Evolutionary conservation across 2,113 vertebrate genomes (phyloP).

Genomic region (Empidonax alnorum): DNA sequence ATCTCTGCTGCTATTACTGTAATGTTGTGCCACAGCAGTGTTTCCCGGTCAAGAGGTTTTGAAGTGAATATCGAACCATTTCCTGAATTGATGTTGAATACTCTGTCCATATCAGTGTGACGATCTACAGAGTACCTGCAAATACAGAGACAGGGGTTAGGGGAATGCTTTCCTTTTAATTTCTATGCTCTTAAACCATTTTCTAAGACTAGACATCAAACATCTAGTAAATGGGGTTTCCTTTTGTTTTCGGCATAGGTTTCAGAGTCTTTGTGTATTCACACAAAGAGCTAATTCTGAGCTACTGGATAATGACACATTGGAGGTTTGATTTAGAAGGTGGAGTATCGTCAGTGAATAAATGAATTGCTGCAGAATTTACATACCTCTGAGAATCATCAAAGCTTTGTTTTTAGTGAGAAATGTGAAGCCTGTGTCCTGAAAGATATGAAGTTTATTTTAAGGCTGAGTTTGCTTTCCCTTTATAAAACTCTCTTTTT

Average conservation of each 20-base stretch:
- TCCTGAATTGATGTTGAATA: slow-evolving; percentile 92
- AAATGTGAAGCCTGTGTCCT: slow-evolving; percentile 53
- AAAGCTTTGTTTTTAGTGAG: slow-evolving; percentile 56
- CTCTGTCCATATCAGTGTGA: slow-evolving; percentile 94
- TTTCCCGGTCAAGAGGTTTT: slow-evolving; percentile 91
- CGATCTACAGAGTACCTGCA: slow-evolving; percentile 95
- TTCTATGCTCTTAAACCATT: slow-evolving; percentile 8
- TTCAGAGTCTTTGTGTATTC: slow-evolving; percentile 32
- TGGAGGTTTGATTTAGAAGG: slow-evolving; percentile 58
- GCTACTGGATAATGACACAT: slow-evolving; percentile 13
- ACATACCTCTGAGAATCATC: slow-evolving; percentile 54
- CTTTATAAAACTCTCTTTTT: background rate
- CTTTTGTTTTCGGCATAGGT: background rate
- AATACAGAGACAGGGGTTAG: slow-evolving; percentile 50
- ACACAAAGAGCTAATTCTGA: slow-evolving; percentile 46
- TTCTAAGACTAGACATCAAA: slow-evolving; percentile 27
- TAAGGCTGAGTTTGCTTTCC: slow-evolving; percentile 42
- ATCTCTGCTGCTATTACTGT: slow-evolving; percentile 92
- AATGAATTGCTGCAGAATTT: slow-evolving; percentile 47
- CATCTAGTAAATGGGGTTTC: slow-evolving; percentile 6
- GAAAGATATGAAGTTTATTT: slow-evolving; percentile 43
- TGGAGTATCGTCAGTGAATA: slow-evolving; percentile 51
- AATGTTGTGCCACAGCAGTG: slow-evolving; percentile 93
- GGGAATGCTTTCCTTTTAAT: slow-evolving; percentile 24
- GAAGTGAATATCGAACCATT: slow-evolving; percentile 93